These are phyloP conservation scores for Dendrolimus punctatus DNA, from an alignment of 1,140 invertebrate species.

Conservation along the genomic window DNA sequence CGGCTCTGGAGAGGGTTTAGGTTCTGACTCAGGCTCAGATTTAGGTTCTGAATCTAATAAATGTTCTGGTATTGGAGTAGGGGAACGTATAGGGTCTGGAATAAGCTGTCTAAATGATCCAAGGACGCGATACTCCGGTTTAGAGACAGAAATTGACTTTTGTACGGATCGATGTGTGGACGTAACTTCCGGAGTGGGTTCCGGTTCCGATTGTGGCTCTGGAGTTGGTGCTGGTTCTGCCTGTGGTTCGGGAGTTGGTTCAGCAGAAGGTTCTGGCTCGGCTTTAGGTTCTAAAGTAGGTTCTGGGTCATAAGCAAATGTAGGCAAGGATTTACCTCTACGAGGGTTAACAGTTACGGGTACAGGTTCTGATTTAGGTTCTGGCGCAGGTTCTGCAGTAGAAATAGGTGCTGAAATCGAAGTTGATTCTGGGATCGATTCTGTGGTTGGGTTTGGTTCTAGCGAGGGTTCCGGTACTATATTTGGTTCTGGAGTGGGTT, in stretches of 20 bases:
- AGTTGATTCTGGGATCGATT: conserved; percentile 28
- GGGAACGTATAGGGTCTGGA: too few relatives aligned
- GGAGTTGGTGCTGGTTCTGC: conserved; percentile 61
- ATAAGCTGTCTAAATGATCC: too few relatives aligned
- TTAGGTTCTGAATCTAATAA: conserved; percentile 18
- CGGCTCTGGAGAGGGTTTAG: conserved; percentile 16
- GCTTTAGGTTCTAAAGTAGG: conserved; percentile 55
- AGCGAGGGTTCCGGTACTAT: conserved; percentile 39
- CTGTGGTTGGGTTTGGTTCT: conserved; percentile 10
- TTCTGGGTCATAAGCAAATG: conserved; percentile 38
- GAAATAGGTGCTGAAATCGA: conserved; percentile 48
- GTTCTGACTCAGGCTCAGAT: conserved; percentile 13
- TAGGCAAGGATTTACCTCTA: too few relatives aligned
- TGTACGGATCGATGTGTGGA: too few relatives aligned
- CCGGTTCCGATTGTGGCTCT: conserved; percentile 51
- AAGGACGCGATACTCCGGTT: too few relatives aligned
- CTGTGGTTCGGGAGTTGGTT: conserved; percentile 27
- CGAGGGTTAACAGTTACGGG: conserved; percentile 39
- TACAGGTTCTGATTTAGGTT: conserved; percentile 60
- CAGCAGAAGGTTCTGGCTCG: conserved; percentile 33
- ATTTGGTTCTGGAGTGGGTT: conserved; percentile 42
- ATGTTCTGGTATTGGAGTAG: too few relatives aligned
- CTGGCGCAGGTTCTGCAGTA: conserved; percentile 45
- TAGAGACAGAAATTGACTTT: too few relatives aligned
- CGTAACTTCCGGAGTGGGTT: conserved; percentile 33